Percentiles rank a stretch among this genome's conserved stretches.
Evolutionary conservation across 1,140 invertebrate genomes (phyloP).

Genomic region (Zaprionus ghesquierei): DNA sequence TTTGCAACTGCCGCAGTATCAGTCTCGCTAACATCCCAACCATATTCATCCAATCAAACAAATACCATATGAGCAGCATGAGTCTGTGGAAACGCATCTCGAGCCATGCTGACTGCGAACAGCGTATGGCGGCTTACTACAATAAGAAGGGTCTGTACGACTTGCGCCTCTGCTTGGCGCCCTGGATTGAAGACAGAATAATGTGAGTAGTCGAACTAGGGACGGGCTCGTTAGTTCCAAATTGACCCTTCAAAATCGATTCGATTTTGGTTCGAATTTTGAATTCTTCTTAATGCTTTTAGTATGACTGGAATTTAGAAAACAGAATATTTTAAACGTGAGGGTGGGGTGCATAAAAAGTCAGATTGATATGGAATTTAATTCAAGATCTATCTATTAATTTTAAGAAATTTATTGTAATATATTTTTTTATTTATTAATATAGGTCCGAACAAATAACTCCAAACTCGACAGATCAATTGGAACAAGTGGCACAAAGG

Average conservation of each 20-base stretch:
- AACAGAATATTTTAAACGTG: not conserved
- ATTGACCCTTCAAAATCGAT: not conserved
- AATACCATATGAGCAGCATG: slow-evolving; percentile 63
- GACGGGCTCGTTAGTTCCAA: not conserved
- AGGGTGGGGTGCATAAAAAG: not conserved
- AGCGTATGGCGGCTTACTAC: slow-evolving; percentile 78
- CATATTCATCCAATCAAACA: slow-evolving; percentile 47
- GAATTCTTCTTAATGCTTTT: not conserved
- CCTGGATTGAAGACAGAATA: slow-evolving; percentile 81
- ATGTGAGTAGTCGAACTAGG: slow-evolving; percentile 70
- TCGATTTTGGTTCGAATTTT: not conserved
- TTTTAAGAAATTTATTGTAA: not conserved
- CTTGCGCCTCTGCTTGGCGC: slow-evolving; percentile 74
- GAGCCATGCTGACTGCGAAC: slow-evolving; percentile 73
- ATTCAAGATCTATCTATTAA: not conserved
- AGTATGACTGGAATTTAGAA: not conserved
- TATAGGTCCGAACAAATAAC: slow-evolving; percentile 70
- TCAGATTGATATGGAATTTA: not conserved
- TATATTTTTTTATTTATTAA: not conserved
- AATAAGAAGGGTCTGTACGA: slow-evolving; percentile 79
- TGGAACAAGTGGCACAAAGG: slow-evolving; percentile 61
- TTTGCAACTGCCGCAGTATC: slow-evolving; percentile 8
- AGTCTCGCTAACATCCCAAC: slow-evolving; percentile 29
- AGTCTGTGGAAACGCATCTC: slow-evolving; percentile 80
- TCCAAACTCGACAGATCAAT: slow-evolving; percentile 58